These are phyloP conservation scores for Mormyrus iriodes DNA, from an alignment of 2,113 vertebrate genomes.

Conservation along the genomic window DNA sequence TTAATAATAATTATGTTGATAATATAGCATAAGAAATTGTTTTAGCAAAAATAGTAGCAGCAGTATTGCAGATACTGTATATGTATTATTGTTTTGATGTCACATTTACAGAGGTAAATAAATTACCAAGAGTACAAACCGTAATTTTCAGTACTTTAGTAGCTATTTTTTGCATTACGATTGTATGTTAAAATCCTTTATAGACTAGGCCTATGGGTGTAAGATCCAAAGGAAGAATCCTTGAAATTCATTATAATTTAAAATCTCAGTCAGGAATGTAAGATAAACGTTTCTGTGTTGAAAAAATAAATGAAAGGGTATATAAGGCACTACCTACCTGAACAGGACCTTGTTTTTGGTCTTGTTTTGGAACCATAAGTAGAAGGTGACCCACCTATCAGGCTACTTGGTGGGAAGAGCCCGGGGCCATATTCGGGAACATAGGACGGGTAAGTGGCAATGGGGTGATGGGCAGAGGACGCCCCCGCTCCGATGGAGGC, in stretches of 20 bases:
- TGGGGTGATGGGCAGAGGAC: conserved; percentile 85
- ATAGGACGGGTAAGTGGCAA: conserved; percentile 93
- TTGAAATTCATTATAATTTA: not conserved
- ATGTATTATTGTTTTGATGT: not conserved
- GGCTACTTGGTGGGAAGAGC: conserved; percentile 95
- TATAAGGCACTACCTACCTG: conserved; percentile 87
- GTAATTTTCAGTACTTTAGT: not conserved
- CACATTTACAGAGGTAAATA: not conserved
- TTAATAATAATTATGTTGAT: not conserved
- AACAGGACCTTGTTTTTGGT: conserved; percentile 96
- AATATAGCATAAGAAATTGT: not conserved
- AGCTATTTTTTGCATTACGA: not conserved
- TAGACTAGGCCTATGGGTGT: not conserved
- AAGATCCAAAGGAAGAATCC: not conserved
- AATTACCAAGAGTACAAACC: not conserved
- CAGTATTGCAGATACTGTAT: not conserved
- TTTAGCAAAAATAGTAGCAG: not conserved
- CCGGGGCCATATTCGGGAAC: conserved; percentile 94
- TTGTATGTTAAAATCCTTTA: not conserved
- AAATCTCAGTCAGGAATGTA: not conserved
- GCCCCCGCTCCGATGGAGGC: conserved; percentile 78
- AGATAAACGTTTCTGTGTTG: not conserved
- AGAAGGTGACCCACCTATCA: conserved; percentile 92
- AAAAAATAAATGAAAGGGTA: conserved; percentile 54
- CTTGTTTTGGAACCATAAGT: conserved; percentile 96